Evolutionary conservation across 2,888 invertebrate genomes (phyloP).

Genomic region (Mesoligia furuncula): DNA sequence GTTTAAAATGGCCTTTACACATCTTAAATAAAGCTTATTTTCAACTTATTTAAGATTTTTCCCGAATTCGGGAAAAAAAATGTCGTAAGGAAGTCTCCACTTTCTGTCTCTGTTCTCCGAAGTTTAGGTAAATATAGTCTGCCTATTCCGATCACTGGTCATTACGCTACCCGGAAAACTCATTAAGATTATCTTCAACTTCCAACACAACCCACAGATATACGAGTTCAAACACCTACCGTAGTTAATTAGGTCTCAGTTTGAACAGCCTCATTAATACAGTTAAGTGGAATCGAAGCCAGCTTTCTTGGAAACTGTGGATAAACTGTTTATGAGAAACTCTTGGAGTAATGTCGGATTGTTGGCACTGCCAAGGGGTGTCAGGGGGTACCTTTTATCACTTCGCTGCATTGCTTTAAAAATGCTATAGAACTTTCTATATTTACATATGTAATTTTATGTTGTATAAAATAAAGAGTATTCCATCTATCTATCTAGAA

Average conservation of each 20-base stretch:
- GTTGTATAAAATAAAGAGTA: too few species aligned
- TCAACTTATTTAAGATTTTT: too few species aligned
- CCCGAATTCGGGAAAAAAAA: too few species aligned
- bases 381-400: neutral
- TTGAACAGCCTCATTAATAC: slow-evolving; percentile 50
- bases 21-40: too few species aligned
- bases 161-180: neutral
- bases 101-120: too few species aligned
- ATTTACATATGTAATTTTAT: too few species aligned
- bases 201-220: slow-evolving; percentile 12
- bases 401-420: neutral
- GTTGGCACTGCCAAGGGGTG: slow-evolving; percentile 24
- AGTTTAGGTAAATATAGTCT: too few species aligned
- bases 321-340: slow-evolving; percentile 24
- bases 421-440: neutral
- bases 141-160: too few species aligned
- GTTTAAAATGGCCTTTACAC: too few species aligned
- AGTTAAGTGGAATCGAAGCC: slow-evolving; percentile 50
- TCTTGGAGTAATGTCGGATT: slow-evolving; percentile 15
- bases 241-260: slow-evolving; percentile 45
- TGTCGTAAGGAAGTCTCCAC: too few species aligned
- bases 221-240: slow-evolving; percentile 27
- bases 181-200: slow-evolving; percentile 9
- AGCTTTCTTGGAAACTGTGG: slow-evolving; percentile 38
- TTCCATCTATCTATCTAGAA: neutral